Base-by-base conservation (phyloP, 2,113 vertebrate species). In the Saimiri boliviensis region DNA sequence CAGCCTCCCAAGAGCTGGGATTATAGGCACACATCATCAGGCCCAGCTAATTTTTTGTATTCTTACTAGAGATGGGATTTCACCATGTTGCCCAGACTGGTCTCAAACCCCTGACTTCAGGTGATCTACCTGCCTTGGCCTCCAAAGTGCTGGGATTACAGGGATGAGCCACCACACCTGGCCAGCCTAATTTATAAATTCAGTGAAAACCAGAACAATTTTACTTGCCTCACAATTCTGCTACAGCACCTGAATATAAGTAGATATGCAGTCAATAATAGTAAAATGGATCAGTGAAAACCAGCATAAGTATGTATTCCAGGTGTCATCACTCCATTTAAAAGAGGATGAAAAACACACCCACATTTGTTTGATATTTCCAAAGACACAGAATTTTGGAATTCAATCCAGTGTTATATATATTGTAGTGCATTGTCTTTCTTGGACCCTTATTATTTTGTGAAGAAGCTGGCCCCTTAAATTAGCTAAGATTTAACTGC, bases 401-500 rank as follows among this genome's bases (percentile, higher is more conserved):
- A 14, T 89, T 30, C 1, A 76, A 17, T 89, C 8, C 14, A n/a
- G 1, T 45, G 6, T 90, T 85, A 85, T 21, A 76, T 91, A 52
- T 81, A 42, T 23, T 82, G 13, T 68, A 25, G 52, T 80, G 11
- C 1, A 37, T 9, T 68, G 11, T 54, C n/a, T 71, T 91, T 73
- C 37, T 86, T 45, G 52, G 23, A 70, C 1, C 80, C 3, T 40
- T 58, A 35, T 19, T 13, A 47, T 89, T 94, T 96, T 94, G 42
- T 86, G 27, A 93, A 77, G 66, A 94, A 63, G 21, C 52, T 88
- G 81, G 20, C 5, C 12, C 9, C 4, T 58, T 89, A 79, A 85
- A 49, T 95, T 91, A 94, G 42, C 56, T 49, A 63, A 91, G n/a
- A 74, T 87, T 97, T 92, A 93, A 94, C 8, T 86, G 56, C 3